Evolutionary conservation across 2,797 vertebrate species (phyloP), one percentile per base, ranked within the genome.

Genomic region (Tachyglossus aculeatus): DNA sequence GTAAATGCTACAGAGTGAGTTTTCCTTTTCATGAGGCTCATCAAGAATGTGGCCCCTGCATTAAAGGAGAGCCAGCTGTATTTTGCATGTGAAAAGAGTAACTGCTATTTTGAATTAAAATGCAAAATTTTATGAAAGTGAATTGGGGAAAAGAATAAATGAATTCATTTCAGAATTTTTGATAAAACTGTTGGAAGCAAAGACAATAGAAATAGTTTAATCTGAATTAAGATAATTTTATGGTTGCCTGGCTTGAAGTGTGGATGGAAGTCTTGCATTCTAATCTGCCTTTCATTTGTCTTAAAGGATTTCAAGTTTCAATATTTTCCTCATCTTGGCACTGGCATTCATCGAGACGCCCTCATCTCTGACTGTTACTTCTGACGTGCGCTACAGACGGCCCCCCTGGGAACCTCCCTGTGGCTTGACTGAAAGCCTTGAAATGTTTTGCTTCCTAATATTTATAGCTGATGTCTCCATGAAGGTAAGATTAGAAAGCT

Each of bases 291-390:
- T 54, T 39, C 50, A 5, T 15, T 43, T 56, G 29, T 56, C 55
- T 44, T 57, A 16, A 73, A 99, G 97, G 95, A 66, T 89, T 27
- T 79, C 99, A 76, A 90, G 91, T 47, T 60, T 94, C 29, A 85
- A 88, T 51, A 99, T 99, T 2, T 93, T 94, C 4, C 10, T 94
- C 25, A 90, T 97, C 67, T 77, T 99, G 92, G 75, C 91, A 36
- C 69, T 99, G 92, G 97, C 96, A 3, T 96, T 99, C 8, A 9
- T 96, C 1, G 98, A 99, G 78, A 94, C 86, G 1, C 98, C 98
- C 0, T 97, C 96, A 16, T 99, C 98, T 0, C 74, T 98, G 41
- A 95, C 96, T 0, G 0, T 88, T 12, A 95, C 96, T 0, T 96
- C 97, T 0, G 98, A 99, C 3, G 89, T 95, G 2, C 93, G 96